Conservation (phyloP, 1,140 invertebrate genomes). For the Magallana angulata region DNA sequence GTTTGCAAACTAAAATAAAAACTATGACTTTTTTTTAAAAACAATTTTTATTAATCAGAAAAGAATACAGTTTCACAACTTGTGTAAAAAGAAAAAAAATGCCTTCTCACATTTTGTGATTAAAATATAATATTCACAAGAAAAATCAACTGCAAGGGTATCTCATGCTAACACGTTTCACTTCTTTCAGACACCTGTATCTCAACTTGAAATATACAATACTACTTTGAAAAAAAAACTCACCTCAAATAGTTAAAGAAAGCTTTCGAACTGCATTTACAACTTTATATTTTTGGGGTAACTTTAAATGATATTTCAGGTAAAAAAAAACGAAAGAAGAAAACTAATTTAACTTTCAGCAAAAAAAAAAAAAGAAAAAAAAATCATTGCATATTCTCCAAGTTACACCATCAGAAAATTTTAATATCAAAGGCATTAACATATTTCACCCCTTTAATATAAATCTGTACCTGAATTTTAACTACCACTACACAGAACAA, state of each 20-base stretch:
- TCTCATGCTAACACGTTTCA: not conserved
- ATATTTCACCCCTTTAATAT: not conserved
- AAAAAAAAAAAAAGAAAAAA: not conserved
- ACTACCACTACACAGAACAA: not conserved
- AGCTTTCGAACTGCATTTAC: not conserved
- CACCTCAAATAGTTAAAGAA: not conserved
- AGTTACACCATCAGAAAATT: not conserved
- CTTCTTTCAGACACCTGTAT: not conserved
- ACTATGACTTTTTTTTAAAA: not conserved
- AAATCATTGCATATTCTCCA: not conserved
- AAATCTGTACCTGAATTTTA: not conserved
- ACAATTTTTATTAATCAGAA: not conserved
- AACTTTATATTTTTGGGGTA: not conserved
- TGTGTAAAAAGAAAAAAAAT: conserved; percentile 8
- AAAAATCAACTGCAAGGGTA: conserved; percentile 7
- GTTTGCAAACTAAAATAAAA: not conserved
- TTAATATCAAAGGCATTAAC: not conserved
- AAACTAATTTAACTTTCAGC: no score
- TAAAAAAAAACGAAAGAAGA: no score
- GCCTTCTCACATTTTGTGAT: conserved; percentile 17
- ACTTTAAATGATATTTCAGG: no score
- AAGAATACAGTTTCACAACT: not conserved
- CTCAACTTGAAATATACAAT: not conserved
- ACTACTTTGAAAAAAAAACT: not conserved
- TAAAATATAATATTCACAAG: conserved; percentile 22